Conservation (phyloP, 2,797 vertebrate species). For the Muscicapa striata region DNA sequence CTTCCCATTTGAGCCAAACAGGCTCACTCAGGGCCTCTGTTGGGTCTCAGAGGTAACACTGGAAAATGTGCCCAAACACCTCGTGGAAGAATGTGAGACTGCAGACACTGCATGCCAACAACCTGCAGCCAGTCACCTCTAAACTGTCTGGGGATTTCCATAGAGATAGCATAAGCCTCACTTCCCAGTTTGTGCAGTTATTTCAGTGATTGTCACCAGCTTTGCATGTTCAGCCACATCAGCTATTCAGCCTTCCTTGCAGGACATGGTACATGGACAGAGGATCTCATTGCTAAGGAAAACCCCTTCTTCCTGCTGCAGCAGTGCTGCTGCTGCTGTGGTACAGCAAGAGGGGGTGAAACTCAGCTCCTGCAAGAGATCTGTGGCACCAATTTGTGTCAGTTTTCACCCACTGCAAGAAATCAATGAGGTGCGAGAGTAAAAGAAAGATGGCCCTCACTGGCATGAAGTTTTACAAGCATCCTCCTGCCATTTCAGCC, state of each 20-base stretch:
- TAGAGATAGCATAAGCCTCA: neutral
- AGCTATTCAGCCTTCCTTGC: neutral
- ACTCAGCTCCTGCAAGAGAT: conserved; percentile 12
- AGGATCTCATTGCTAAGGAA: neutral
- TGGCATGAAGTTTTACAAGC: conserved; percentile 37
- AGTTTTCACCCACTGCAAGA: conserved; percentile 28
- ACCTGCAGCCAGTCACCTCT: neutral
- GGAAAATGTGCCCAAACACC: neutral
- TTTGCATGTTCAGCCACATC: neutral
- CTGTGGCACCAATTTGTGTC: conserved; percentile 9
- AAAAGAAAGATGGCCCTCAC: neutral
- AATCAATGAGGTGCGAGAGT: neutral
- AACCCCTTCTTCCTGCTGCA: neutral
- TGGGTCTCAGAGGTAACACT: neutral
- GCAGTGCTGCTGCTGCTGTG: neutral
- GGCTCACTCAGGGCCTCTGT: neutral
- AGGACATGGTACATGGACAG: neutral
- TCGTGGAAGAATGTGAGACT: neutral
- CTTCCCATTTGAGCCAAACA: neutral
- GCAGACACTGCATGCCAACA: neutral
- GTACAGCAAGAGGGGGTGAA: neutral
- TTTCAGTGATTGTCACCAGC: neutral
- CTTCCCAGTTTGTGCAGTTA: neutral
- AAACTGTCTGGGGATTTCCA: neutral
- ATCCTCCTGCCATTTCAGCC: neutral